These are phyloP conservation scores for Drosophila suzukii DNA, from an alignment of 1,140 invertebrate genomes.

Conservation along the genomic window DNA sequence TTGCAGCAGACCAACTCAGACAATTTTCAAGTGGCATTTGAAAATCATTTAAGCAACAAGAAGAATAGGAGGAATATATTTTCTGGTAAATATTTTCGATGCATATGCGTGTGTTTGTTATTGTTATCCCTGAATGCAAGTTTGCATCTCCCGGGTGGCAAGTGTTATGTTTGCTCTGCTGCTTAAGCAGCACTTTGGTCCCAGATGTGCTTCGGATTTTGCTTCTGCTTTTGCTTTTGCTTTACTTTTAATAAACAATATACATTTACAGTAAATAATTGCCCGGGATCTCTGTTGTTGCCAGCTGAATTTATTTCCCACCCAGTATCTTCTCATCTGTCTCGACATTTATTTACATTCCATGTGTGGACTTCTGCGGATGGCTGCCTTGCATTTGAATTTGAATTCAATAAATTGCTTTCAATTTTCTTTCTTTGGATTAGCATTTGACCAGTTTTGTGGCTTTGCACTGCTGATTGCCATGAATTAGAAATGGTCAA, in stretches of 20 bases:
- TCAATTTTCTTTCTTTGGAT: constrained; percentile 30
- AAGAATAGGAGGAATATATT: constrained; percentile 1
- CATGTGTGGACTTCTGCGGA: background rate
- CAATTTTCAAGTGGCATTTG: constrained; percentile 56
- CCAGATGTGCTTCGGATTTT: constrained; percentile 1
- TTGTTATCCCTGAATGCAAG: constrained; percentile 27
- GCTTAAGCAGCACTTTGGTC: constrained; percentile 61
- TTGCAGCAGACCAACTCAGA: constrained; percentile 29
- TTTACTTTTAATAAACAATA: constrained; percentile 79
- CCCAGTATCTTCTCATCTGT: background rate
- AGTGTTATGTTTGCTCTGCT: constrained; percentile 74
- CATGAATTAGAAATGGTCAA: constrained; percentile 47
- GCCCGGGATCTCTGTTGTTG: constrained; percentile 66
- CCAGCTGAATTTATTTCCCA: constrained; percentile 53
- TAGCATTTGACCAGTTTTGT: constrained; percentile 22
- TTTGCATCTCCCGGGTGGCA: constrained; percentile 50
- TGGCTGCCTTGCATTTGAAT: background rate
- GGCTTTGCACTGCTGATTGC: constrained; percentile 48
- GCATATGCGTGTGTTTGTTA: background rate
- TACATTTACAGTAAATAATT: constrained; percentile 81
- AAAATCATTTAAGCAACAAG: constrained; percentile 61
- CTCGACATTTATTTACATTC: constrained; percentile 40
- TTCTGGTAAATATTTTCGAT: constrained; percentile 21
- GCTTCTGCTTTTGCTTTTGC: constrained; percentile 2
- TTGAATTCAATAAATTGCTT: constrained; percentile 51